A percentile compares a stretch with the other conserved stretches of the same genome.
Conservation (phyloP, 64 coral and sea anemone species). For the Orbicella faveolata region DNA sequence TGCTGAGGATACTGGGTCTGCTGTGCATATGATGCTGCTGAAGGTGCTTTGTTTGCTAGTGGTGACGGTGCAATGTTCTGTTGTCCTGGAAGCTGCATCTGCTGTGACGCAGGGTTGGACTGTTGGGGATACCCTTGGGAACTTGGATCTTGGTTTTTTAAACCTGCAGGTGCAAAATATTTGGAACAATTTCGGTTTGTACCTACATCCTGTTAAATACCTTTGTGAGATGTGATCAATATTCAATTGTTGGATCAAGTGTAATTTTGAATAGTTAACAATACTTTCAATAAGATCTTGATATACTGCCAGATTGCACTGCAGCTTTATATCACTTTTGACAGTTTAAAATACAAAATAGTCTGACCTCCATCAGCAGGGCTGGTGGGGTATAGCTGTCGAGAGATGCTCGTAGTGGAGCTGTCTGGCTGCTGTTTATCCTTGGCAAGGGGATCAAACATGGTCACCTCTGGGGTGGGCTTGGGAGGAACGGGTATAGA, state of each 20-base stretch:
- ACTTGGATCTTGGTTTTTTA: background rate
- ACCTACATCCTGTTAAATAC: background rate
- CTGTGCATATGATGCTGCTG: constrained; percentile 28
- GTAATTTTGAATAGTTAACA: too few species aligned
- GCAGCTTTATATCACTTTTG: too few species aligned
- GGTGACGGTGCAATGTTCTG: constrained; percentile 38
- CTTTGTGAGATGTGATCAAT: too few species aligned
- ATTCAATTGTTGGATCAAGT: too few species aligned
- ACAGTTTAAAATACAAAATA: too few species aligned
- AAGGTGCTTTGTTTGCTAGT: constrained; percentile 22
- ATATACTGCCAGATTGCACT: too few species aligned
- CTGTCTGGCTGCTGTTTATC: constrained; percentile 41
- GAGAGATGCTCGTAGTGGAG: constrained; percentile 6
- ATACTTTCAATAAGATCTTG: too few species aligned
- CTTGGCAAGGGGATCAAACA: constrained; percentile 74
- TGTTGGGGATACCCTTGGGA: constrained; percentile 39
- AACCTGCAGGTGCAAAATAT: background rate
- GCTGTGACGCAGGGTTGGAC: background rate
- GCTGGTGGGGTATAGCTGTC: constrained; percentile 41
- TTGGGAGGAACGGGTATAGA: background rate
- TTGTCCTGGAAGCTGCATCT: constrained; percentile 14
- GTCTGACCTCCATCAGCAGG: constrained; percentile 55
- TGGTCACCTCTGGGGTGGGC: constrained; percentile 35
- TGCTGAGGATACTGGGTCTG: constrained; percentile 64
- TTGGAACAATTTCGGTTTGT: background rate